Base-by-base conservation (phyloP, 1,140 invertebrate species). In the Ostrea edulis region DNA sequence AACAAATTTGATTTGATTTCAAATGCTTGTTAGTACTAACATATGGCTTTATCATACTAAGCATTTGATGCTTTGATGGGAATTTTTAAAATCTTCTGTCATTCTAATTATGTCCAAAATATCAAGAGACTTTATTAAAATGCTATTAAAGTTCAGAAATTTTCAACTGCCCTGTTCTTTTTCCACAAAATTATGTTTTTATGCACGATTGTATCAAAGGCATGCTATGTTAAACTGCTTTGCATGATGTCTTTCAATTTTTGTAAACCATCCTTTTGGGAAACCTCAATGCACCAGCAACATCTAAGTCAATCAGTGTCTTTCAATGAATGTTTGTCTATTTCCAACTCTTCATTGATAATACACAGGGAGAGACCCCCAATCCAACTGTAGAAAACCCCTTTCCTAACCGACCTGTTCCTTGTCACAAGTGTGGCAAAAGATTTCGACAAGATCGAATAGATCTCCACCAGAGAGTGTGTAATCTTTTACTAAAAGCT, bases 391-490 rank as follows among this genome's bases (percentile, higher is more conserved):
- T 25, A 77, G 68, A 12, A 2, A 77, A 77, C 25, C 82, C 82
- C 12, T 53, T 83, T n/a, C 82, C 82, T n/a, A 83, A 54, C 9
- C 44, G 68, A 25, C 68, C 68, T 12, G 82, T 97, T 20, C 96
- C 96, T 2, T 97, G 97, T 92, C 93, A 94, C n/a, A 96, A 96
- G 89, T 97, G 97, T 93, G 96, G 95, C 20, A 94, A 97, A 84
- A 97, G 96, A 44, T 97, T 97, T 94, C 94, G 96, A 53, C 96
- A 97, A 0, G 97, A 97, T 90, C 93, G 97, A 25, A 87, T 94
- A 9, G 12, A 87, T 20, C 93, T 94, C 4, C 94, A 94, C 71
- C 93, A 93, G 85, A 54, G 92, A 84, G 91, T 92, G 8, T 94
- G 94, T 86, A 90, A 91, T 83, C 94, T 83, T 20, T 52, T 83